Conservation (phyloP, 2,113 vertebrate genomes). For the Erythrocercus mccallii region DNA sequence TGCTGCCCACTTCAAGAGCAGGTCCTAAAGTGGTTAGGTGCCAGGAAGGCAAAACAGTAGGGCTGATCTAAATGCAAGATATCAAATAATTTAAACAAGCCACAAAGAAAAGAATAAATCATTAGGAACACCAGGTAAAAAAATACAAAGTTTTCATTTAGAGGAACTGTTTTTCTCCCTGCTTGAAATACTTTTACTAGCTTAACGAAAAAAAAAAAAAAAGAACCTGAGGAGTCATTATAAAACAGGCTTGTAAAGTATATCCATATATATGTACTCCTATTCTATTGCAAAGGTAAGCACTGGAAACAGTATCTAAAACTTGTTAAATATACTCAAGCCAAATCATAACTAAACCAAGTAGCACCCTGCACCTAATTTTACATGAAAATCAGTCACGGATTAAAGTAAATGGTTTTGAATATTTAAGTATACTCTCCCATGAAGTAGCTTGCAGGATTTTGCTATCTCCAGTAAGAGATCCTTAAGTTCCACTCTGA, state of each 20-base stretch:
- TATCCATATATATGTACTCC: fast-evolving
- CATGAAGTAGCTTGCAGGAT: background rate
- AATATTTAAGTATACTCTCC: background rate
- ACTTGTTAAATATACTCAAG: background rate
- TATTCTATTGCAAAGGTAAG: background rate
- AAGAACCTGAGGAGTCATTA: background rate
- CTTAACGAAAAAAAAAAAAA: background rate
- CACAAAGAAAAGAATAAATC: background rate
- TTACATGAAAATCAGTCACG: background rate
- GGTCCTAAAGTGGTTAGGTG: background rate
- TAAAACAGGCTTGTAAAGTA: background rate
- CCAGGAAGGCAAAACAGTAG: background rate
- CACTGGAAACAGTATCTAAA: background rate
- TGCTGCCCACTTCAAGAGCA: background rate
- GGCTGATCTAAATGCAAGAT: background rate
- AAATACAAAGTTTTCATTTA: background rate
- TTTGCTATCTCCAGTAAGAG: background rate
- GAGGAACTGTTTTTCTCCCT: background rate
- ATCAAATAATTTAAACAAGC: background rate
- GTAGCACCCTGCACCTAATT: background rate
- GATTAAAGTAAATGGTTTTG: background rate
- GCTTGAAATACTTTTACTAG: background rate
- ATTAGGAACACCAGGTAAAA: background rate
- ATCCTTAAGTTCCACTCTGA: background rate
- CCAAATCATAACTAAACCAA: background rate